These are phyloP conservation scores for Bursaphelenchus okinawaensis DNA, from an alignment of 2,888 invertebrate genomes.

Conservation along the genomic window DNA sequence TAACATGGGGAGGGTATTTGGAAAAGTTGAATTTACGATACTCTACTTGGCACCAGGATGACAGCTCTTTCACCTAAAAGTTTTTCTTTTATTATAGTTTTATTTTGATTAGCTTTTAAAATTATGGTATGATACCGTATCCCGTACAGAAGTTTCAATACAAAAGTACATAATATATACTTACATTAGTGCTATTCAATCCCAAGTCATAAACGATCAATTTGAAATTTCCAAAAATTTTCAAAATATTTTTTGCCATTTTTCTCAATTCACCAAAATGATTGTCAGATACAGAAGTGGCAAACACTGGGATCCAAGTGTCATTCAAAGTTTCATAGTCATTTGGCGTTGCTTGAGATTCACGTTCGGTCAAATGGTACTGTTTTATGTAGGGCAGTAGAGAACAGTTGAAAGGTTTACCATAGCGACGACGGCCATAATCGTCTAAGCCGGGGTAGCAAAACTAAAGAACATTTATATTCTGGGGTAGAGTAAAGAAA, in stretches of 20 bases:
- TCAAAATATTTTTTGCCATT: background rate
- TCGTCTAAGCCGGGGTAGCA: background rate
- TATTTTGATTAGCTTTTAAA: background rate
- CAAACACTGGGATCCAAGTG: background rate
- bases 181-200: background rate
- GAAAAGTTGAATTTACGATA: background rate
- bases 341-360: background rate
- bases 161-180: background rate
- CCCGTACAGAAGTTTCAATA: background rate
- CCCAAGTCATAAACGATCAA: background rate
- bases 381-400: background rate
- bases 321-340: background rate
- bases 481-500: background rate
- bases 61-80: slow-evolving; percentile 6
- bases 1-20: background rate
- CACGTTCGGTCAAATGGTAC: background rate
- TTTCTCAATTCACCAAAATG: background rate
- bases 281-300: background rate
- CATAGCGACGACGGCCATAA: background rate
- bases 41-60: slow-evolving; percentile 8
- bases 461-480: too few relatives aligned
- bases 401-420: background rate
- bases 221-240: background rate
- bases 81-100: too few relatives aligned
- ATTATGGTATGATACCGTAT: background rate